These are phyloP conservation scores for Threskiornis aethiopicus DNA, from an alignment of 2,797 vertebrate species.

Conservation along the genomic window DNA sequence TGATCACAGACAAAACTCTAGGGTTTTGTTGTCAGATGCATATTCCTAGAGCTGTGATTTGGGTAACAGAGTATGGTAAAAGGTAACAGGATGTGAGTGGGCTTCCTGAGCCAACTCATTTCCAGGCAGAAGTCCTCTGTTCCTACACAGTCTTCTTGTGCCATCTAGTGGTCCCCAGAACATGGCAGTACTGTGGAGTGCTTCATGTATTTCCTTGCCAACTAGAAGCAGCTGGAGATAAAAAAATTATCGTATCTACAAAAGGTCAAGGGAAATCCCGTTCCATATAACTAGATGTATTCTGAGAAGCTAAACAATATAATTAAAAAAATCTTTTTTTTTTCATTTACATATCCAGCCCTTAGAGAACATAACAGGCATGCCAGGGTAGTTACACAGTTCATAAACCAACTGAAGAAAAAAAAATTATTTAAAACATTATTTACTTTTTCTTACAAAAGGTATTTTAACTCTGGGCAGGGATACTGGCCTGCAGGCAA, in stretches of 20 bases:
- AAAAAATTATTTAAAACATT: neutral
- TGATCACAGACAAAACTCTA: neutral
- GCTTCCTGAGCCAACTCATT: accelerated
- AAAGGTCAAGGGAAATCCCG: neutral
- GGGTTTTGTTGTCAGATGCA: neutral
- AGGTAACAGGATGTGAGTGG: neutral
- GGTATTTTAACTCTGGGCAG: neutral
- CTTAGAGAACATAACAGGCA: neutral
- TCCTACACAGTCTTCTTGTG: neutral
- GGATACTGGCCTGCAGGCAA: neutral
- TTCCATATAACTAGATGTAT: neutral
- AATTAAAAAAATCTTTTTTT: neutral
- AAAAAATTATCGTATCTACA: neutral
- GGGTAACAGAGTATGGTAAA: neutral
- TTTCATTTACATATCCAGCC: neutral
- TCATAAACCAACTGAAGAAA: neutral
- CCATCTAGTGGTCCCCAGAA: conserved; percentile 64
- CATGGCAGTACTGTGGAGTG: accelerated
- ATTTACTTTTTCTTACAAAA: neutral
- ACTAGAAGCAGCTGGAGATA: neutral
- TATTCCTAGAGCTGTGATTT: neutral
- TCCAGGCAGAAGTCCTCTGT: neutral
- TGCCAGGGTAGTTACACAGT: neutral
- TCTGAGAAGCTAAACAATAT: neutral
- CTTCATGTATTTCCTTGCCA: neutral